Conservation (phyloP, 2,888 invertebrate species). For the Drosophila quinaria region DNA sequence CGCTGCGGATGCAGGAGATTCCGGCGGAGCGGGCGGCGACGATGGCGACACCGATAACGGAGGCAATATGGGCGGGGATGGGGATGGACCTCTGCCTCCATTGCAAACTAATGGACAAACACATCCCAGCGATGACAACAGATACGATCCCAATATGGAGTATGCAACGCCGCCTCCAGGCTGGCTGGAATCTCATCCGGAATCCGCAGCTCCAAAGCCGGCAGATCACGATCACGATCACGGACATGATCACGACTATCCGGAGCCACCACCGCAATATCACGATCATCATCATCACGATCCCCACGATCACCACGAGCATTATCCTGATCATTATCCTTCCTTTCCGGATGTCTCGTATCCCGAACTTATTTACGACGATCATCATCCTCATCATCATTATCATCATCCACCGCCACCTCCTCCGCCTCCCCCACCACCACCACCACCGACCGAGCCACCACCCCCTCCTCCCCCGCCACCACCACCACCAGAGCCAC, state of each 20-base stretch:
- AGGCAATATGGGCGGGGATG: constrained; percentile 17
- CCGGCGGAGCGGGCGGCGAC: constrained; percentile 11
- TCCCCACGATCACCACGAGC: constrained; percentile 82
- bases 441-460: constrained; percentile 74
- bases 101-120: constrained; percentile 46
- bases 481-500: constrained; percentile 80
- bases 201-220: constrained; percentile 64
- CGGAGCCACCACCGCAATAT: constrained; percentile 51
- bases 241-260: constrained; percentile 63
- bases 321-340: constrained; percentile 65
- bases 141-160: constrained; percentile 81
- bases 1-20: constrained; percentile 13
- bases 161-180: constrained; percentile 85
- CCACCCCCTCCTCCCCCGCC: constrained; percentile 69
- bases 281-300: constrained; percentile 80
- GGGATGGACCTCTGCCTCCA: constrained; percentile 39
- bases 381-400: constrained; percentile 72
- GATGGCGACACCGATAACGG: constrained; percentile 23
- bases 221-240: constrained; percentile 67
- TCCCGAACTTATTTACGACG: constrained; percentile 70
- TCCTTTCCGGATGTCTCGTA: constrained; percentile 70
- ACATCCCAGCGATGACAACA: constrained; percentile 57
- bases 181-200: constrained; percentile 81
- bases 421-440: constrained; percentile 71
- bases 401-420: constrained; percentile 69